These are phyloP conservation scores for Oscheius sp. DNA, from an alignment of 2,888 invertebrate genomes.

Conservation along the genomic window DNA sequence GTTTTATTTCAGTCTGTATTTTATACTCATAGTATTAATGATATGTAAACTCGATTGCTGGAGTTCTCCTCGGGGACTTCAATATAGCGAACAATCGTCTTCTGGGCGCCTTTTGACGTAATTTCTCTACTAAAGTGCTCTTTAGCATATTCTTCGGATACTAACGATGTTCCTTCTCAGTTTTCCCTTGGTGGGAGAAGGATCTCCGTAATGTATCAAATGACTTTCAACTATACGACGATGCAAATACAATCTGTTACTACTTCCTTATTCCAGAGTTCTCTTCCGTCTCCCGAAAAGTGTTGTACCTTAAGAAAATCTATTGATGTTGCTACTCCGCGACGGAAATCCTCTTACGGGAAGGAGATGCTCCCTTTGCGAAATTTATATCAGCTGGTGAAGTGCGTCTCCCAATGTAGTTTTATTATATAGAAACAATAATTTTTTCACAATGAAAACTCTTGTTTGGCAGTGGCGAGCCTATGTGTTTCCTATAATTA, in stretches of 20 bases:
- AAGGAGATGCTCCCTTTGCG: conserved; percentile 14
- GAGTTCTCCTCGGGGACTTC: conserved; percentile 26
- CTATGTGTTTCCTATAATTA: conserved; percentile 28
- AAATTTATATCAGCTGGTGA: conserved; percentile 25
- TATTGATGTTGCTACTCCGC: conserved; percentile 19
- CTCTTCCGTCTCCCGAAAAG: not conserved
- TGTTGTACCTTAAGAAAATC: conserved; percentile 21
- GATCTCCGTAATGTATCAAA: conserved; percentile 27
- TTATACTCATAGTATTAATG: conserved; percentile 20
- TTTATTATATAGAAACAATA: not conserved
- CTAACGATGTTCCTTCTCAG: conserved; percentile 18
- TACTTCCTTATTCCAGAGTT: not conserved
- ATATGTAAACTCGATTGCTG: conserved; percentile 30
- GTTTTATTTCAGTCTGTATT: not conserved
- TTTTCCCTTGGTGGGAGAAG: conserved; percentile 16
- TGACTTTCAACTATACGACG: conserved; percentile 29
- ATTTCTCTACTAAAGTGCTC: conserved; percentile 18
- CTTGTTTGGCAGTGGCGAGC: conserved; percentile 30
- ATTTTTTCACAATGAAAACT: not conserved
- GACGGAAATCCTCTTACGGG: conserved; percentile 29
- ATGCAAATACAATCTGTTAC: conserved; percentile 14
- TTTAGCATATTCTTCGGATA: conserved; percentile 19
- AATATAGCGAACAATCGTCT: conserved; percentile 24
- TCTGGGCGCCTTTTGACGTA: conserved; percentile 28
- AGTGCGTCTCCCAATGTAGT: not conserved